Percentiles rank a stretch among this genome's conserved stretches.
These are phyloP conservation scores for Pipistrellus kuhlii DNA, from an alignment of 2,797 vertebrate genomes.

Conservation along the genomic window DNA sequence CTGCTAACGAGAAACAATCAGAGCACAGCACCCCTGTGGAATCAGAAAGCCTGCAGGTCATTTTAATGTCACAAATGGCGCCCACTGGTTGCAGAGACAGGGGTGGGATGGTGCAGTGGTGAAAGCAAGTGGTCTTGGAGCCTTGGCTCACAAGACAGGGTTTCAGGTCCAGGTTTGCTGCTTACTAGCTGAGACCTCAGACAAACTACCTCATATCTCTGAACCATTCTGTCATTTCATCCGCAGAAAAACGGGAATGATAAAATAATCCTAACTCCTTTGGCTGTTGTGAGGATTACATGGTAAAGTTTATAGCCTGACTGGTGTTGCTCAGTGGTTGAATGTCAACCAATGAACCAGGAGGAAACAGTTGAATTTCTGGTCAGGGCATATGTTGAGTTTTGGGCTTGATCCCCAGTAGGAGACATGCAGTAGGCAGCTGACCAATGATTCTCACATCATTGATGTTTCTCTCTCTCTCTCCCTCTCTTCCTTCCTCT, in stretches of 20 bases:
- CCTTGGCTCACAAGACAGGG: not conserved
- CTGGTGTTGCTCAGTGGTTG: too few species aligned
- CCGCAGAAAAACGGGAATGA: not conserved
- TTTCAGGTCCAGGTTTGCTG: not conserved
- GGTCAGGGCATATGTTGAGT: too few species aligned
- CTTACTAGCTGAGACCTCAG: not conserved
- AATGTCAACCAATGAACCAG: too few species aligned
- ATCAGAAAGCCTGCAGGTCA: slow-evolving; percentile 31
- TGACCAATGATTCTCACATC: too few species aligned
- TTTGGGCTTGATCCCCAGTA: too few species aligned
- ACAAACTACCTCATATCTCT: not conserved
- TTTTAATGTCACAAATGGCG: not conserved
- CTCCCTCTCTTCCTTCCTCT: too few species aligned
- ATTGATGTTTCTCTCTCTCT: too few species aligned
- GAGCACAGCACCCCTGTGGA: slow-evolving; percentile 64
- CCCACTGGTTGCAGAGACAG: not conserved
- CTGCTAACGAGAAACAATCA: slow-evolving; percentile 82
- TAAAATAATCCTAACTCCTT: not conserved
- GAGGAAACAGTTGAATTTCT: too few species aligned
- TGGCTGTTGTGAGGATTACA: not conserved
- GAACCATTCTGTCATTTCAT: not conserved
- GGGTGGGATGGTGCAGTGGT: too few species aligned
- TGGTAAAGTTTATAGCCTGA: not conserved
- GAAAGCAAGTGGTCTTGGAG: not conserved
- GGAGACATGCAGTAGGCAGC: too few species aligned